Evolutionary conservation across 92 coral and sea anemone species (phyloP).

Genomic region (Umimayanthus chanpuru): DNA sequence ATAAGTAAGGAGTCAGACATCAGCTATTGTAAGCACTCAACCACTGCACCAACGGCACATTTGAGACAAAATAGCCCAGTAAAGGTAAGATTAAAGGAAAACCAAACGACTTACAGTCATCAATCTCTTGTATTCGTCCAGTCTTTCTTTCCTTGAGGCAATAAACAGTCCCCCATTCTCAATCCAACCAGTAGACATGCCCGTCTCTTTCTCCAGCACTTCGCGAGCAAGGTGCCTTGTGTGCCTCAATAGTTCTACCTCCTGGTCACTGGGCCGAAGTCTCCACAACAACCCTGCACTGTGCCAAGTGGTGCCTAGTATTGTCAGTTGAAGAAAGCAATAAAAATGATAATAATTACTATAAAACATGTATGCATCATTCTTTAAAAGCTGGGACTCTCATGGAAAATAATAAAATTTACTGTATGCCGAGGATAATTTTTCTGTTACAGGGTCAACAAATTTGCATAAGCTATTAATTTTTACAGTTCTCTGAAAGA

Average conservation of each 20-base stretch:
- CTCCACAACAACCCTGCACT: slow-evolving; percentile 97
- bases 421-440: too few species aligned
- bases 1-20: too few species aligned
- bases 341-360: too few species aligned
- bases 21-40: too few species aligned
- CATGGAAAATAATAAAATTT: too few species aligned
- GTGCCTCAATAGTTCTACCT: slow-evolving; percentile 79
- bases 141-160: slow-evolving; percentile 91
- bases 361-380: too few species aligned
- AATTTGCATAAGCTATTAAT: too few species aligned
- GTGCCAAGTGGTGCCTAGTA: slow-evolving; percentile 92
- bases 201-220: slow-evolving; percentile 89
- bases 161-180: slow-evolving; percentile 98
- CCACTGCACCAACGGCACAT: too few species aligned
- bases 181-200: slow-evolving; percentile 94
- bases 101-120: slow-evolving; percentile 76
- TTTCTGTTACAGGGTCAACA: too few species aligned
- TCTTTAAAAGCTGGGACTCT: too few species aligned
- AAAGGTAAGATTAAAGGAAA: background rate
- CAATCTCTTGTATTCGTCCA: slow-evolving; percentile 93
- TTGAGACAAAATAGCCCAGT: too few species aligned
- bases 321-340: background rate
- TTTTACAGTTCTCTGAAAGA: too few species aligned
- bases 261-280: slow-evolving; percentile 93
- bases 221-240: slow-evolving; percentile 84